Percentiles rank a stretch among this genome's conserved stretches.
These are phyloP conservation scores for Drosophila niveifrons DNA, from an alignment of 2,888 invertebrate species.

Conservation along the genomic window DNA sequence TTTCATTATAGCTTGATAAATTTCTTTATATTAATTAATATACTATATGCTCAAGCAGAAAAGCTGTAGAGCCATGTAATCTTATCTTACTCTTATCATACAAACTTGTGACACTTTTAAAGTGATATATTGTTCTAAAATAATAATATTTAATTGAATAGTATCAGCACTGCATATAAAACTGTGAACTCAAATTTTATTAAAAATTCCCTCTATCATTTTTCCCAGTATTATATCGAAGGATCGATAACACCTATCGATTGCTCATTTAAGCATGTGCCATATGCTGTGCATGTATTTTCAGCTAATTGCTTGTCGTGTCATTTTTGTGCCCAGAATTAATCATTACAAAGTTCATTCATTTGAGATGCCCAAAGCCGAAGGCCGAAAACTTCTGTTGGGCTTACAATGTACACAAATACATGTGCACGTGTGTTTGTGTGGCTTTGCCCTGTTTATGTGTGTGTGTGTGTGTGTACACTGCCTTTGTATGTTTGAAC, in stretches of 20 bases:
- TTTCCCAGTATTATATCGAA: neutral
- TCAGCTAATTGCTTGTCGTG: slow-evolving; percentile 20
- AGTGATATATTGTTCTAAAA: no score
- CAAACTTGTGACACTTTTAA: no score
- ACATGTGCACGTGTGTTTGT: neutral
- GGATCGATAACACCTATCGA: neutral
- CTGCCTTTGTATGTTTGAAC: slow-evolving; percentile 69
- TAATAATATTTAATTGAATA: neutral
- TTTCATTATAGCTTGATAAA: no score
- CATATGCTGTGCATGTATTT: neutral
- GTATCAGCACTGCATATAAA: neutral
- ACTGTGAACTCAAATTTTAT: neutral
- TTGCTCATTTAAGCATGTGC: neutral
- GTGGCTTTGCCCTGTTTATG: neutral
- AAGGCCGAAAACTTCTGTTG: slow-evolving; percentile 46
- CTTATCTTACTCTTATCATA: no score
- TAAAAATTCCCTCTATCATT: neutral
- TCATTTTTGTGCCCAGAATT: slow-evolving; percentile 12
- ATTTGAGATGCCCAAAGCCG: slow-evolving; percentile 23
- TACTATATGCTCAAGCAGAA: no score
- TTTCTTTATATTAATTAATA: no score
- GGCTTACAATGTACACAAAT: slow-evolving; percentile 27
- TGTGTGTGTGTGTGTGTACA: slow-evolving; percentile 47
- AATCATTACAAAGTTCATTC: slow-evolving; percentile 23
- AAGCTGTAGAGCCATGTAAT: no score